phyloP scores from a whole-genome alignment of 2,113 vertebrate genomes.

The Pterocles gutturalis region DNA sequence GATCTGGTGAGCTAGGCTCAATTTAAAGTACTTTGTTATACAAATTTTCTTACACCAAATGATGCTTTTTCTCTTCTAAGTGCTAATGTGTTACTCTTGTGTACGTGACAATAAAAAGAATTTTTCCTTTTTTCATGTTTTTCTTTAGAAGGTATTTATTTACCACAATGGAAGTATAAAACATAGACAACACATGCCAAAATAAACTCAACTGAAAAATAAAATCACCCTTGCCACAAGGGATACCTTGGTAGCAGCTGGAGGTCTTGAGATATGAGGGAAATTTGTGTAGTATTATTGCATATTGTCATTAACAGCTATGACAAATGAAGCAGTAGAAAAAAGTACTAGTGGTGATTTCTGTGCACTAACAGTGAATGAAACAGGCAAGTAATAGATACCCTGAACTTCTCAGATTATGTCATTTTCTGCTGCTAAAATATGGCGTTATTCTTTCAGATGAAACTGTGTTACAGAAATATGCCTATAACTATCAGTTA shows the following conservation, averaged over 20 bases:
- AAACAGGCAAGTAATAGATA: not conserved
- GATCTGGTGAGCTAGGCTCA: not conserved
- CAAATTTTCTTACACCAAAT: not conserved
- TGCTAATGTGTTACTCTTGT: not conserved
- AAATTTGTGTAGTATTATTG: not conserved
- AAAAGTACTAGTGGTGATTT: not conserved
- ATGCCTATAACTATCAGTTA: not conserved
- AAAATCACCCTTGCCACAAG: not conserved
- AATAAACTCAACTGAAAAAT: not conserved
- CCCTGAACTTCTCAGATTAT: not conserved
- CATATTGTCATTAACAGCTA: not conserved
- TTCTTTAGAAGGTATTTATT: not conserved
- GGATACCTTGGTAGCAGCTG: not conserved
- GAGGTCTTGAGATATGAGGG: not conserved
- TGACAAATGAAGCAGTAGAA: not conserved
- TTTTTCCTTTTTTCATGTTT: not conserved
- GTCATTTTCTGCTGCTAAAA: not conserved
- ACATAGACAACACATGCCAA: not conserved
- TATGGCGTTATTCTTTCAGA: not conserved
- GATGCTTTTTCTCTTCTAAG: not conserved
- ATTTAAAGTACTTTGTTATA: not conserved
- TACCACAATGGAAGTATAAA: slow-evolving; percentile 1
- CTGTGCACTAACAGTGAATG: not conserved
- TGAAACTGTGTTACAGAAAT: not conserved
- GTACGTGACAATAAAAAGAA: fast-evolving